Conservation (phyloP, 2,888 invertebrate genomes). For the Diachrysia chrysitis region DNA sequence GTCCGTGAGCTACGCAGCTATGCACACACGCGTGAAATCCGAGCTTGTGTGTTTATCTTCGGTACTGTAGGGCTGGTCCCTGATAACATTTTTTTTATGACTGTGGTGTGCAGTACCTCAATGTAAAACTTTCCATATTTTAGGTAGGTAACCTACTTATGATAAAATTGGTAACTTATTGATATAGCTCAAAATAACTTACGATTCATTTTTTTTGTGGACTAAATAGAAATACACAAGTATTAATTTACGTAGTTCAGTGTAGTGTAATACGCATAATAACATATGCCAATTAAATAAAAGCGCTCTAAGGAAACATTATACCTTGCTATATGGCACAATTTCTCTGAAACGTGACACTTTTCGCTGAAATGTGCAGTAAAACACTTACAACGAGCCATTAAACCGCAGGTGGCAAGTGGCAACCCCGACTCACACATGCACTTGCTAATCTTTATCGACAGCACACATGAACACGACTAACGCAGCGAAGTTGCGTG, state of each 20-base stretch:
- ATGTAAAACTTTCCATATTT: background rate
- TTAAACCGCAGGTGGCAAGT: constrained; percentile 59
- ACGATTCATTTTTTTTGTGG: background rate
- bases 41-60: constrained; percentile 7
- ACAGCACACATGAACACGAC: constrained; percentile 64
- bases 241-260: background rate
- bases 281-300: constrained; percentile 18
- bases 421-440: constrained; percentile 57
- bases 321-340: constrained; percentile 38
- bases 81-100: background rate
- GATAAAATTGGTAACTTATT: background rate
- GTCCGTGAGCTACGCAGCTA: constrained; percentile 72
- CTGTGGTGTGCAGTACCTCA: background rate
- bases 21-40: constrained; percentile 50
- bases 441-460: constrained; percentile 72
- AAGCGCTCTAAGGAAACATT: constrained; percentile 37
- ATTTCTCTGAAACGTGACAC: constrained; percentile 51
- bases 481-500: constrained; percentile 77
- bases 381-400: constrained; percentile 60
- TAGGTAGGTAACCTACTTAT: background rate
- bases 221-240: background rate
- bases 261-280: background rate
- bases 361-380: constrained; percentile 54
- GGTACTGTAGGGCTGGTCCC: constrained; percentile 33
- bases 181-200: background rate